These are phyloP conservation scores for Lasius fuliginosus DNA, from an alignment of 2,888 invertebrate species.

Conservation along the genomic window DNA sequence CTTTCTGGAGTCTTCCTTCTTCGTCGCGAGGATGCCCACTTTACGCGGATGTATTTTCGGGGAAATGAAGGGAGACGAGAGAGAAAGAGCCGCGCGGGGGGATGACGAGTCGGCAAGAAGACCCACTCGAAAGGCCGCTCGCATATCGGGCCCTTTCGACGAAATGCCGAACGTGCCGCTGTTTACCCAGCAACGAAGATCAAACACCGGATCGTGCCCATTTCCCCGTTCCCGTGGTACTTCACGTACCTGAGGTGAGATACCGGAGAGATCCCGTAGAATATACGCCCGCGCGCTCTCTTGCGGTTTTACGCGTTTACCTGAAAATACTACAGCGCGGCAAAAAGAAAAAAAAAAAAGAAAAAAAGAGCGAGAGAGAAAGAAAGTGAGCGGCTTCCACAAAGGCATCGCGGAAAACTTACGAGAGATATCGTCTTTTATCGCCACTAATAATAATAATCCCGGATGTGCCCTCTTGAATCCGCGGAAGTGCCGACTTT, in stretches of 20 bases:
- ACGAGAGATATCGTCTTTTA: slow-evolving; percentile 44
- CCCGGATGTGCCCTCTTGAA: neutral
- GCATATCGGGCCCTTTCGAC: slow-evolving; percentile 72
- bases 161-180: slow-evolving; percentile 80
- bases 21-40: slow-evolving; percentile 9
- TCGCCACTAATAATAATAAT: slow-evolving; percentile 19
- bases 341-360: neutral
- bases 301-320: slow-evolving; percentile 65
- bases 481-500: neutral
- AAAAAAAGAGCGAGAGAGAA: neutral
- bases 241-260: slow-evolving; percentile 57
- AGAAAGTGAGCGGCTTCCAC: slow-evolving; percentile 56
- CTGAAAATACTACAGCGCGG: slow-evolving; percentile 61
- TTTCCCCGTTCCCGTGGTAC: slow-evolving; percentile 70
- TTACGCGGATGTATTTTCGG: slow-evolving; percentile 61
- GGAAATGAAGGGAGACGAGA: slow-evolving; percentile 50
- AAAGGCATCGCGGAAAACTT: slow-evolving; percentile 53
- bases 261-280: slow-evolving; percentile 21
- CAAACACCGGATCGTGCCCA: slow-evolving; percentile 82
- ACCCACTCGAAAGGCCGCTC: slow-evolving; percentile 57
- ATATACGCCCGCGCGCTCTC: slow-evolving; percentile 37
- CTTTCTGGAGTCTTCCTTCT: neutral
- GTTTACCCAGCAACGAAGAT: slow-evolving; percentile 81
- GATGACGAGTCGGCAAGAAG: slow-evolving; percentile 52
- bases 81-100: slow-evolving; percentile 45